Base-by-base conservation (phyloP, 2,113 vertebrate genomes). In the Saccopteryx bilineata region DNA sequence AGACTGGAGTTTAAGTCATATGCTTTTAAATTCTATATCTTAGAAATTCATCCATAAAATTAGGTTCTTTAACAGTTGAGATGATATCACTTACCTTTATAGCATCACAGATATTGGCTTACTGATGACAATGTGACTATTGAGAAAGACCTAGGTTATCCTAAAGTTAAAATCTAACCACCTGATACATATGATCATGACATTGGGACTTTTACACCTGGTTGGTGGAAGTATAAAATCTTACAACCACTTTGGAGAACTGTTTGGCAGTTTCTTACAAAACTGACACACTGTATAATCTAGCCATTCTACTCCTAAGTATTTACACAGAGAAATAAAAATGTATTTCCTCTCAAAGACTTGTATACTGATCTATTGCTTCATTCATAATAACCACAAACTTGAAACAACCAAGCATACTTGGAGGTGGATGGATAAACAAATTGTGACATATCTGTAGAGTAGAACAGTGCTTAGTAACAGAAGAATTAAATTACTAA, bases 151-250 rank as follows among this genome's bases (percentile, higher is more conserved):
- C 23, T 79, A 86, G 52, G 88, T 80, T 60, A 33, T 78, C 28
- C 66, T 68, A 23, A 93, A 87, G 46, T 81, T 75, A 90, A 90
- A 93, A 65, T 78, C 28, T 60, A 61, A 78, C 79, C 60, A 39
- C 39, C 9, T 50, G 15, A 31, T 65, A 28, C 3, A 46, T 17
- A 52, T 1, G 1, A 68, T 9, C 8, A 82, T 74, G 33, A 75
- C 0, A 58, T 5, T 65, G 14, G 76, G 31, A 72, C 46, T 85
- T 63, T 69, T 18, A 56, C 9, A 65, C 7, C 12, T 84, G 79
- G 91, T n/a, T 91, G 39, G 24, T 56, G 56, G 61, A 56, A 90
- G 11, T 76, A 0, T 63, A n/a, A 75, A 50, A 84, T 60, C 31
- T 8, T 39, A 46, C 12, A 33, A 68, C 19, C 61, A 58, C 21